A percentile compares a stretch with the other conserved stretches of the same genome.
Evolutionary conservation across 1,140 invertebrate genomes (phyloP).

Genomic region (Drosophila eugracilis): DNA sequence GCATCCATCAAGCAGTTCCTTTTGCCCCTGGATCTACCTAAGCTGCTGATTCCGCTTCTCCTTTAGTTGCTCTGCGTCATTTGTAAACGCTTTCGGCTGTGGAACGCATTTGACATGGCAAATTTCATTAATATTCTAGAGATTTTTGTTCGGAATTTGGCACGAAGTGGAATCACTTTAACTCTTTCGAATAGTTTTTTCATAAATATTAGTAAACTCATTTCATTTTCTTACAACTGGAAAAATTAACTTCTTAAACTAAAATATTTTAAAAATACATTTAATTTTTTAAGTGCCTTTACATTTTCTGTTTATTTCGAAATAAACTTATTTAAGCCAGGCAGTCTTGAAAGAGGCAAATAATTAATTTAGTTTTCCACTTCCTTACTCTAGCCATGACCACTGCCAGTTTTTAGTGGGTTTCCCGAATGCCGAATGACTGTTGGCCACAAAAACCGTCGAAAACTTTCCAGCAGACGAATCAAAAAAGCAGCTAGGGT

Average conservation of each 20-base stretch:
- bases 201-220: background rate
- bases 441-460: slow-evolving; percentile 48
- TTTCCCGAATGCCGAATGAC: slow-evolving; percentile 71
- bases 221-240: no score
- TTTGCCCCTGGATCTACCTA: slow-evolving; percentile 24
- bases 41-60: slow-evolving; percentile 15
- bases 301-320: background rate
- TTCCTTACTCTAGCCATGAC: slow-evolving; percentile 17
- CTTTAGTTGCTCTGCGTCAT: slow-evolving; percentile 30
- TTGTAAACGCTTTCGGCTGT: slow-evolving; percentile 48
- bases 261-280: no score
- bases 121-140: slow-evolving; percentile 45
- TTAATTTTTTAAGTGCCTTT: background rate
- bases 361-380: slow-evolving; percentile 53
- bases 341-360: slow-evolving; percentile 9
- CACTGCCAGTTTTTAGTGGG: slow-evolving; percentile 59
- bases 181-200: background rate
- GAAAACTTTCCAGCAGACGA: slow-evolving; percentile 44
- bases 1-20: slow-evolving; percentile 68
- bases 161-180: background rate
- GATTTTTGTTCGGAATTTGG: background rate
- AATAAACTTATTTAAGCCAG: slow-evolving; percentile 7
- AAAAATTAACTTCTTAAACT: background rate
- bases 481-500: slow-evolving; percentile 26
- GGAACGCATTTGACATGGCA: slow-evolving; percentile 45